These are phyloP conservation scores for Sesia bembeciformis DNA, from an alignment of 2,888 invertebrate genomes.

Conservation along the genomic window DNA sequence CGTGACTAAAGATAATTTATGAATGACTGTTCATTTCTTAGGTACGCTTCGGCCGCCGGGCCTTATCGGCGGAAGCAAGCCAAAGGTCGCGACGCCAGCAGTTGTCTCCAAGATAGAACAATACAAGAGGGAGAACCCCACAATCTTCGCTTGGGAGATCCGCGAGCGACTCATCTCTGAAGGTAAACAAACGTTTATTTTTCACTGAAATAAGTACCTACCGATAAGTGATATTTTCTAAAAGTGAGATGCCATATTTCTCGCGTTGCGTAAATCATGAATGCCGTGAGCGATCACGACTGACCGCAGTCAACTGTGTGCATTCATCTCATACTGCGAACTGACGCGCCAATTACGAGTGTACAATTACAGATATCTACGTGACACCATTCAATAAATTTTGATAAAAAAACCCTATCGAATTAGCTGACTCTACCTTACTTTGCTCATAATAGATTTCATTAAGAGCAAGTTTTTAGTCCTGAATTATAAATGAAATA, in stretches of 20 bases:
- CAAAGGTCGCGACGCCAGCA: conserved; percentile 97
- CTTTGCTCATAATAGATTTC: too few relatives aligned
- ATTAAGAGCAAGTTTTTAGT: too few relatives aligned
- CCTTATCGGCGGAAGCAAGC: conserved; percentile 95
- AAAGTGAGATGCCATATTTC: conserved; percentile 18
- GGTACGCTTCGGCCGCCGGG: conserved; percentile 92
- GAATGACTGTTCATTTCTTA: conserved; percentile 40
- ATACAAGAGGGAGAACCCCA: conserved; percentile 98
- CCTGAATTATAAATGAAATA: too few relatives aligned
- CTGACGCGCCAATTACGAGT: conserved; percentile 9
- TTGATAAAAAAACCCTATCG: too few relatives aligned
- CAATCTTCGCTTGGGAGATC: conserved; percentile 99
- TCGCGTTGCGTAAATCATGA: conserved; percentile 26
- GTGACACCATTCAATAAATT: neutral
- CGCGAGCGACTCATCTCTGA: conserved; percentile 96
- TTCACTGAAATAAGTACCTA: neutral
- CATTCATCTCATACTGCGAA: conserved; percentile 10
- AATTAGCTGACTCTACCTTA: too few relatives aligned
- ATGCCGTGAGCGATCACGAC: conserved; percentile 52
- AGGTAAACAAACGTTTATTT: conserved; percentile 75
- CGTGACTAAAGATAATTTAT: neutral
- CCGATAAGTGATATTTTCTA: conserved; percentile 11
- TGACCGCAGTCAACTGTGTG: conserved; percentile 5
- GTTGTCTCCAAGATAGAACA: conserved; percentile 98
- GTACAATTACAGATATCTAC: neutral